Evolutionary conservation across 2,797 vertebrate genomes (phyloP).

Genomic region (Propithecus perrieri): DNA sequence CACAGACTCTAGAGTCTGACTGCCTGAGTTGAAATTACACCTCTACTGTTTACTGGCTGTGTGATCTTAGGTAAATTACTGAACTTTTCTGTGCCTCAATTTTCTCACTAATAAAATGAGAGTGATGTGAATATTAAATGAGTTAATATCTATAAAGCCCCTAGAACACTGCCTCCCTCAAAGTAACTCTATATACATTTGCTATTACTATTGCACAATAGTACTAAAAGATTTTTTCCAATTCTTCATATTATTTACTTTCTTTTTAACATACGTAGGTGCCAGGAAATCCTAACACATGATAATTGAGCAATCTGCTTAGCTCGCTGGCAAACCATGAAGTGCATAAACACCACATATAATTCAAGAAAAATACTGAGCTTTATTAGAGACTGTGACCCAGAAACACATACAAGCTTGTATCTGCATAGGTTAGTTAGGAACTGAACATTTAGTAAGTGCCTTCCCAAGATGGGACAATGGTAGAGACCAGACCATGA

Average conservation of each 20-base stretch:
- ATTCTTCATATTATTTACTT: not conserved
- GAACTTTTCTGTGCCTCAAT: not conserved
- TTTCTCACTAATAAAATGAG: not conserved
- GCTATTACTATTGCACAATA: not conserved
- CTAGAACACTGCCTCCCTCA: not conserved
- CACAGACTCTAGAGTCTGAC: not conserved
- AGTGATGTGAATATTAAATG: not conserved
- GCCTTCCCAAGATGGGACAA: not conserved
- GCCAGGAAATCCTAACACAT: not conserved
- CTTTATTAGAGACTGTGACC: not conserved
- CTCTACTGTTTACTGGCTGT: not conserved
- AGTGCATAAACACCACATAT: not conserved
- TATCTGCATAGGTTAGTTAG: not conserved
- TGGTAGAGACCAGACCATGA: not conserved
- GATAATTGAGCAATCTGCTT: not conserved
- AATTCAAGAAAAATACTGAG: not conserved
- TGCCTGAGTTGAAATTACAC: not conserved
- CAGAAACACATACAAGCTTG: not conserved
- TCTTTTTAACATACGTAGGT: not conserved
- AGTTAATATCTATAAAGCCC: not conserved
- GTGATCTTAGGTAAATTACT: not conserved
- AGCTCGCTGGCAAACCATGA: not conserved
- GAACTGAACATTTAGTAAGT: not conserved
- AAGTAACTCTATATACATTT: not conserved
- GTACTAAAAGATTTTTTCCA: not conserved